A percentile compares a stretch with the other conserved stretches of the same genome.
Evolutionary conservation across 37 sponge, comb jelly and placozoan species (phyloP).

Genomic region (Petrosia ficiformis): DNA sequence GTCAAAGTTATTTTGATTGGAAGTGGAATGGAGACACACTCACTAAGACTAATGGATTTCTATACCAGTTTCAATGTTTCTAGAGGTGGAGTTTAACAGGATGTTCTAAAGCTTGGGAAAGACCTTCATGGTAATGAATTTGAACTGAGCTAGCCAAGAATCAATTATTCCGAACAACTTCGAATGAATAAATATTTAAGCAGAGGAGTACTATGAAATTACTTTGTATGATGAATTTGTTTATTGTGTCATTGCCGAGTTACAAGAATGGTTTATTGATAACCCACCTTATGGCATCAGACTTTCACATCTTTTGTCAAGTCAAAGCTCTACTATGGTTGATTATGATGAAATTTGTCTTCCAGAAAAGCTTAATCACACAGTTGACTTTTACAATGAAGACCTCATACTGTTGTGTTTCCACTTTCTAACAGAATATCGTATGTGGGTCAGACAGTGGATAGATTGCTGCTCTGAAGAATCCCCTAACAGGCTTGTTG

Average conservation of each 20-base stretch:
- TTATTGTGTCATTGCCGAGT: conserved; percentile 8
- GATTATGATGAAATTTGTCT: conserved; percentile 26
- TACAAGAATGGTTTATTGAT: conserved; percentile 20
- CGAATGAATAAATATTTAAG: conserved; percentile 7
- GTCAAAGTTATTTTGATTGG: too few species aligned
- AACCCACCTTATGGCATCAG: conserved; percentile 6
- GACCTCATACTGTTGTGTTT: conserved; percentile 21
- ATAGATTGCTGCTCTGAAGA: not conserved
- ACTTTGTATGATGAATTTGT: conserved; percentile 25
- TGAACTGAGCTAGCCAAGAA: conserved; percentile 16
- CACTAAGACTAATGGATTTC: conserved; percentile 52
- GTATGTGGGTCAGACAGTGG: conserved; percentile 26
- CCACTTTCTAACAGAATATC: conserved; percentile 24
- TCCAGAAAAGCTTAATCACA: conserved; percentile 12
- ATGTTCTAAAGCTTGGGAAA: conserved; percentile 6
- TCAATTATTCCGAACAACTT: conserved; percentile 1
- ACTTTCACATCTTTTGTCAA: conserved; percentile 32
- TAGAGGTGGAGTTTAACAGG: conserved; percentile 15
- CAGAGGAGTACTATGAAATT: conserved; percentile 25
- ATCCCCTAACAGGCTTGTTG: conserved; percentile 12
- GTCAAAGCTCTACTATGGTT: conserved; percentile 26
- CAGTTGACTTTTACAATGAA: conserved; percentile 7
- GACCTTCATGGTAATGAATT: conserved; percentile 17
- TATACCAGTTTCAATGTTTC: conserved; percentile 42
- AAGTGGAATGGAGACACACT: conserved; percentile 61